A percentile compares a stretch with the other conserved stretches of the same genome.
Evolutionary conservation across 2,113 vertebrate genomes (phyloP).

Genomic region (Catagonus wagneri): DNA sequence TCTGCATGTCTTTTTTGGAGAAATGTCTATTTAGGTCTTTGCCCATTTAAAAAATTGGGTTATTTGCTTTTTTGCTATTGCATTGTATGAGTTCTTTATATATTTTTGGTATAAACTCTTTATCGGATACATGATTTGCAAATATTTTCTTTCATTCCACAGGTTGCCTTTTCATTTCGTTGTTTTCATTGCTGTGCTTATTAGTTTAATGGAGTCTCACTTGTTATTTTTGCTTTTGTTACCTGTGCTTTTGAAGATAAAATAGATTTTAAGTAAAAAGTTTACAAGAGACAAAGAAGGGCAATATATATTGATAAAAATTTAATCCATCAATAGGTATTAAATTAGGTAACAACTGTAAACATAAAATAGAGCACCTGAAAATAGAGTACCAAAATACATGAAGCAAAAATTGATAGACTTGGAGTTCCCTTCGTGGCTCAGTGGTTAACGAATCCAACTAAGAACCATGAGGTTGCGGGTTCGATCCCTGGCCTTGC

Average conservation of each 20-base stretch:
- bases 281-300: background rate
- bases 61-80: background rate
- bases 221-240: conserved; percentile 14
- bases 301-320: background rate
- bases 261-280: background rate
- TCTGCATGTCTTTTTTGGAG: background rate
- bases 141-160: background rate
- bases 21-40: background rate
- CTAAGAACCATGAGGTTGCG: too few species aligned
- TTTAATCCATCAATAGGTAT: background rate
- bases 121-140: background rate
- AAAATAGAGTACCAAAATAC: background rate
- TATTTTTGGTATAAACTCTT: background rate
- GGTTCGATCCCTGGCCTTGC: too few species aligned
- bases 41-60: background rate
- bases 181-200: background rate
- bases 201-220: background rate
- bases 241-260: conserved; percentile 3
- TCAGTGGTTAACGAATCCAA: too few species aligned
- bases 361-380: background rate
- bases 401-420: background rate
- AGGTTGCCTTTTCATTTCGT: background rate
- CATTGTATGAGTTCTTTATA: background rate
- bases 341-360: conserved; percentile 21
- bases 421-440: too few species aligned